A percentile compares a stretch with the other conserved stretches of the same genome.
These are phyloP conservation scores for Pogona vitticeps DNA, from an alignment of 2,113 vertebrate genomes.

Conservation along the genomic window DNA sequence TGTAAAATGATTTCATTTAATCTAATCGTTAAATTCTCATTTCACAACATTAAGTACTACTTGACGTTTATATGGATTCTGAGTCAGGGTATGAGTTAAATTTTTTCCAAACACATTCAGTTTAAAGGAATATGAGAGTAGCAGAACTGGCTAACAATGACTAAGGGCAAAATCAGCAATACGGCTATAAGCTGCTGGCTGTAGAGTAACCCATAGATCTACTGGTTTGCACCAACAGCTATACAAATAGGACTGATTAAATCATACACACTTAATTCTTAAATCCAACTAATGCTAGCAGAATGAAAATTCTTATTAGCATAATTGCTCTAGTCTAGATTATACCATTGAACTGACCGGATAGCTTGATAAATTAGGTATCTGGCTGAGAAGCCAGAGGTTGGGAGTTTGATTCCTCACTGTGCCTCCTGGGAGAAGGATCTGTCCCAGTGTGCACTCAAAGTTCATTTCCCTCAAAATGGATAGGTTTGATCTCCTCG, in stretches of 20 bases:
- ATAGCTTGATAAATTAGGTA: no score
- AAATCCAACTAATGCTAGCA: no score
- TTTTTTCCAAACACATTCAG: conserved; percentile 50
- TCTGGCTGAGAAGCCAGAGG: no score
- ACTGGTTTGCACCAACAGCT: no score
- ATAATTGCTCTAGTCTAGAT: no score
- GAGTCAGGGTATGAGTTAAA: conserved; percentile 64
- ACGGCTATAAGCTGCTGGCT: background rate
- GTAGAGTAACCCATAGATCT: background rate
- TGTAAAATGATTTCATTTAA: conserved; percentile 55
- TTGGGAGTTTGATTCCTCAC: no score
- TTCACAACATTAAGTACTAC: conserved; percentile 60
- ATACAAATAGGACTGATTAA: background rate
- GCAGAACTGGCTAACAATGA: conserved; percentile 34
- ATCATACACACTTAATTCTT: background rate
- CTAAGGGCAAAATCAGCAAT: conserved; percentile 9
- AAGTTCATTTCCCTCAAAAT: no score
- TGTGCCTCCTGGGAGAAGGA: no score
- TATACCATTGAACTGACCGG: no score
- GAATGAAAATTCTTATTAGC: no score
- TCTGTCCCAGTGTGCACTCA: no score
- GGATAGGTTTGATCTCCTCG: no score
- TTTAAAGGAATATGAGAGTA: conserved; percentile 31
- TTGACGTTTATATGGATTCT: conserved; percentile 64
- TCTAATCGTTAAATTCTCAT: conserved; percentile 57